Conservation (phyloP, 2,113 vertebrate genomes). For the Seriola dumerili region DNA sequence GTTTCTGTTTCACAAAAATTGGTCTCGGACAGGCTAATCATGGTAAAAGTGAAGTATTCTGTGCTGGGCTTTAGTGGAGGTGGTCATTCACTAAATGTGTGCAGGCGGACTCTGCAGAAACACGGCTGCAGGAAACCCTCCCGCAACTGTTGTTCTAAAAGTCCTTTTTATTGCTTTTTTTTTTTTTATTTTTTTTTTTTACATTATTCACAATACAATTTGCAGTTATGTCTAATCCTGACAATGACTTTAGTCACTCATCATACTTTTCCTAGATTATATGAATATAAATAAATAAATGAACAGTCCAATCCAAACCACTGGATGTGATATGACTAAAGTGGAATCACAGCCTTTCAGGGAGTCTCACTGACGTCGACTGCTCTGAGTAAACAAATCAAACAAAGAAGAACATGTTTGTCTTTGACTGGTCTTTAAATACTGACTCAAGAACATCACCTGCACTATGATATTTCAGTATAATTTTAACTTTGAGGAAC, state of each 20-base stretch:
- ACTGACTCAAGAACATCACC: not conserved
- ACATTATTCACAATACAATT: not conserved
- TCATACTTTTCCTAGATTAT: not conserved
- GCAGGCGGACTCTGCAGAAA: not conserved
- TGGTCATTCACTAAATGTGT: no score
- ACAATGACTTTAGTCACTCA: not conserved
- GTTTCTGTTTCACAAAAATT: no score
- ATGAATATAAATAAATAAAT: not conserved
- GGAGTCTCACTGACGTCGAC: not conserved
- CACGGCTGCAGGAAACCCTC: not conserved
- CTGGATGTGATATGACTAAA: no score
- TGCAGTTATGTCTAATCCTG: not conserved
- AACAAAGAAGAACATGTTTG: slow-evolving; percentile 2
- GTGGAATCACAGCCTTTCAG: not conserved
- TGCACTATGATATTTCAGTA: not conserved
- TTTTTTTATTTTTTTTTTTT: no score
- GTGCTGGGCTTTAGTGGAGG: no score
- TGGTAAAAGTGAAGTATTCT: no score
- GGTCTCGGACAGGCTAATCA: no score
- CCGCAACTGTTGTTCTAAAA: not conserved
- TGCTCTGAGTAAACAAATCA: not conserved
- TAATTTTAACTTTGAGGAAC: not conserved
- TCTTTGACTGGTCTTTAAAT: not conserved
- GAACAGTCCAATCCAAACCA: not conserved
- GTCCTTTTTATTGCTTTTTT: no score